Evolutionary conservation across 2,797 vertebrate species (phyloP).

Genomic region (Acomys russatus): DNA sequence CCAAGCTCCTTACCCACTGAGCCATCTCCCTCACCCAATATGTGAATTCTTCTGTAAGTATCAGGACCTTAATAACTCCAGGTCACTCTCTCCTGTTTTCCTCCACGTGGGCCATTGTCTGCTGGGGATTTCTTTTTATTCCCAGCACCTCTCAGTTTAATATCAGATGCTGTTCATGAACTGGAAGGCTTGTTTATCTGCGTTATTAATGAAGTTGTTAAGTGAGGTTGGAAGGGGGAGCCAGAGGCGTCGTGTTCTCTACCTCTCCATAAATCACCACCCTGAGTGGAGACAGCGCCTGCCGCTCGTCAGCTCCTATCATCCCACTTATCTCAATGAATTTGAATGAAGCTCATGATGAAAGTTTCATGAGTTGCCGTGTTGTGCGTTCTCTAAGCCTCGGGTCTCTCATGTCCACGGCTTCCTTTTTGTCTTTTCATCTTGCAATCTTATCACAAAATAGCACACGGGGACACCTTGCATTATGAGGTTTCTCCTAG

Average conservation of each 20-base stretch:
- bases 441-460: constrained; percentile 71
- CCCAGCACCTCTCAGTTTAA: constrained; percentile 62
- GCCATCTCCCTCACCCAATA: background rate
- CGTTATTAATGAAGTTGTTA: constrained; percentile 85
- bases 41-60: background rate
- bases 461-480: background rate
- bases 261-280: constrained; percentile 80
- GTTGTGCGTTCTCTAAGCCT: constrained; percentile 58
- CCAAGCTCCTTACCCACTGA: background rate
- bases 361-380: constrained; percentile 80
- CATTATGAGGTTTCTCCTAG: constrained; percentile 3
- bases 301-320: constrained; percentile 75
- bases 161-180: constrained; percentile 76
- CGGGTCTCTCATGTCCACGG: constrained; percentile 29
- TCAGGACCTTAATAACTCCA: background rate
- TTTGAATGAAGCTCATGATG: constrained; percentile 77
- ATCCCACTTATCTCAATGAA: constrained; percentile 76
- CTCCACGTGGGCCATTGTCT: background rate
- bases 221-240: constrained; percentile 65
- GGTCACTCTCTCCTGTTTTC: constrained; percentile 19
- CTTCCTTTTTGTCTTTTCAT: constrained; percentile 62
- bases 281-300: constrained; percentile 28
- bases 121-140: constrained; percentile 48
- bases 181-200: constrained; percentile 77
- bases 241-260: constrained; percentile 47